Base-by-base conservation (phyloP, 2,888 invertebrate species). In the Thelaira solivaga region DNA sequence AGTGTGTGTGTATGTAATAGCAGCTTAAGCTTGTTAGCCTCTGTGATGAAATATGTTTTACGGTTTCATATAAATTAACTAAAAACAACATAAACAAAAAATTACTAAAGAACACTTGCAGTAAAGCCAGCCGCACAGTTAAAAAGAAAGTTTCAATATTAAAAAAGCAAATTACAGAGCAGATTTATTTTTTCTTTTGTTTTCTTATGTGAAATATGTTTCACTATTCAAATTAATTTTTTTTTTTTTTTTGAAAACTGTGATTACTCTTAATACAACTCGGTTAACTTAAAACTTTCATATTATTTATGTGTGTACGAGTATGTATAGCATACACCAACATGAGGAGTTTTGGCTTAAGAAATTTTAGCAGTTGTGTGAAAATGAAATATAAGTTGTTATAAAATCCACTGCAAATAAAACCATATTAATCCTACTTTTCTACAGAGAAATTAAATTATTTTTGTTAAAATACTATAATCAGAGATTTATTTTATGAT, bases 11-110 rank as follows among this genome's bases (percentile, higher is more conserved):
- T n/a, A n/a, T n/a, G n/a, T n/a, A n/a, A n/a, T n/a, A n/a, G n/a
- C n/a, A 59, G 64, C 69, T 73, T 73, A 61, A 73, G 69, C 73
- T 73, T 64, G 68, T 77, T 77, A 77, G 57, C 57, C 43, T 29
- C 51, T 55, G 55, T 73, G 68, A 69, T 64, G 73, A 77, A 77
- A 62, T 69, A 73, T 31, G 59, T 69, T 68, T 64, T 51, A 73
- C n/a, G n/a, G n/a, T n/a, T 53, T 45, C 26, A 68, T 41, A 67
- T 57, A 36, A 29, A 64, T 24, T 39, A 26, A n/a, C 16, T 43
- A 41, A 8, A 26, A 67, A 26, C 20, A 43, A 65, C 51, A 67
- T 43, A 65, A 41, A 36, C 26, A 41, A 5, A 36, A 3, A 53
- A 20, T 45, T 24, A 53, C 49, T 36, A 4, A 29, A 22, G 39